Evolutionary conservation across 2,113 vertebrate genomes (phyloP), one percentile per base, ranked within the genome.

Genomic region (Gambusia affinis): DNA sequence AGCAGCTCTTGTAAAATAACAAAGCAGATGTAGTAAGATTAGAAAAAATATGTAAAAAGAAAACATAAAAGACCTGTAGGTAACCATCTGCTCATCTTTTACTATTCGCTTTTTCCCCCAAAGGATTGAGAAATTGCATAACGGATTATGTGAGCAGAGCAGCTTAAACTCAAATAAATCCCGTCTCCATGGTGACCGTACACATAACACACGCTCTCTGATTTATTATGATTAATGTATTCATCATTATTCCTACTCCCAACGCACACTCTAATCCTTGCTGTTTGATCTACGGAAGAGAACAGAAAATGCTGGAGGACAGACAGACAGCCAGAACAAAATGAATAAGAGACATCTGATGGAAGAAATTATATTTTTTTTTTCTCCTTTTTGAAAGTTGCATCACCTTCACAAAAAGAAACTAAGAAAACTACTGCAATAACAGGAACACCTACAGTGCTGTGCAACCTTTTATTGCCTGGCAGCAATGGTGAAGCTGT

Each of bases 161-260:
- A 87, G 91, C 87, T 93, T 92, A 92, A 90, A 75, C 80, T 70
- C 75, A 64, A 72, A 86, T 90, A 91, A 92, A 92, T 92, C 92
- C 89, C 70, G 81, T 91, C 91, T 88, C 91, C 89, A 87, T 79
- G 79, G 87, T 87, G 89, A 92, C 92, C 88, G 47, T 86, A 72
- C 90, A 92, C 90, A 92, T 86, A 83, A 92, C 90, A 89, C 85
- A 78, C 78, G 11, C 82, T 72, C 88, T 82, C 68, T 79, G 84
- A 92, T 87, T 92, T 86, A 79, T 66, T 85, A 86, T 87, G 87
- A 92, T 92, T 90, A 87, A 92, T 91, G 85, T 90, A 91, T 91
- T 92, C 89, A 90, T 91, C 81, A 91, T 92, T 92, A 92, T 90
- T 92, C 89, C 88, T 80, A 79, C 84, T 89, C 85, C 84, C 72